phyloP scores from a whole-genome alignment of 2,888 invertebrate genomes.

The Andrena bucephala region DNA sequence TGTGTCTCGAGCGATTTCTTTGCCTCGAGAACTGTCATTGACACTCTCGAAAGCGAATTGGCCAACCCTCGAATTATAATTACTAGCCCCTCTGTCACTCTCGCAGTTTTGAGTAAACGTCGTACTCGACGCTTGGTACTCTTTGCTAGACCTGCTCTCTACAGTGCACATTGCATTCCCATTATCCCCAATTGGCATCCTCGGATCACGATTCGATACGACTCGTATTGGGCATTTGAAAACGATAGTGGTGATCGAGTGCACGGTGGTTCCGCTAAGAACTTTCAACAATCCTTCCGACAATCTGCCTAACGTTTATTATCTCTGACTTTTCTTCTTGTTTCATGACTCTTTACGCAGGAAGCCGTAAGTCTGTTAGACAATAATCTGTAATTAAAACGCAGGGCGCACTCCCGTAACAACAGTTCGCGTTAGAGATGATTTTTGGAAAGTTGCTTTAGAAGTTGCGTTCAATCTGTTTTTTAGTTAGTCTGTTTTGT shows the following conservation, averaged over 20 bases:
- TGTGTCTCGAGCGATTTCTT: constrained; percentile 69
- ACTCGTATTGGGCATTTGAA: constrained; percentile 20
- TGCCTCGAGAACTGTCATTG: constrained; percentile 59
- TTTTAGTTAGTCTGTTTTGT: constrained; percentile 54
- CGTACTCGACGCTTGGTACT: constrained; percentile 31
- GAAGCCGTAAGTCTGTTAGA: constrained; percentile 90
- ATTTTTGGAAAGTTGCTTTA: constrained; percentile 50
- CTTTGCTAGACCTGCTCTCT: constrained; percentile 50
- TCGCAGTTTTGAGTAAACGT: constrained; percentile 16
- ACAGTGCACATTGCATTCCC: neutral
- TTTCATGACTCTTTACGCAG: constrained; percentile 86
- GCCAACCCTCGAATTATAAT: constrained; percentile 28
- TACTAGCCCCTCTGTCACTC: constrained; percentile 29
- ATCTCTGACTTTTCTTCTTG: constrained; percentile 76
- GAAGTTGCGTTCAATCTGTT: constrained; percentile 57
- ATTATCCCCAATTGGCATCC: constrained; percentile 21
- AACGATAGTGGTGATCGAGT: constrained; percentile 61
- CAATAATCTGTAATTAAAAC: constrained; percentile 61
- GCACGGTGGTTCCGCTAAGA: constrained; percentile 70
- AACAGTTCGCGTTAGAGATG: constrained; percentile 57
- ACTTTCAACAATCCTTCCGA: constrained; percentile 40
- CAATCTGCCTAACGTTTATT: constrained; percentile 59
- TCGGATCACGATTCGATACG: constrained; percentile 2
- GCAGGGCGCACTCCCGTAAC: constrained; percentile 69
- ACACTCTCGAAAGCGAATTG: constrained; percentile 50